Evolutionary conservation across 2,888 invertebrate species (phyloP).

Genomic region (Nephrotoma appendiculata): DNA sequence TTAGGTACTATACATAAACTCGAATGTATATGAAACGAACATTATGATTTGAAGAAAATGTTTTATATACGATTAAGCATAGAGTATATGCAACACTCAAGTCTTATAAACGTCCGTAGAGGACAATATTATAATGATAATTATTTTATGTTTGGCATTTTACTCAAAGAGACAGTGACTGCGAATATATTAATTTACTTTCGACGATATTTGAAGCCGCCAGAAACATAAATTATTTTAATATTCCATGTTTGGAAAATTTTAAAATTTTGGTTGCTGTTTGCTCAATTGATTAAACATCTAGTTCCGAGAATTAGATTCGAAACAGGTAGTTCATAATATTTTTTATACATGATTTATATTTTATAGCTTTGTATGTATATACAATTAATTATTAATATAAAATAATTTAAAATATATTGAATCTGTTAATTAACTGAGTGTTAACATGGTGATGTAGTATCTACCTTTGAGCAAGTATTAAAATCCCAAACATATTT

Average conservation of each 20-base stretch:
- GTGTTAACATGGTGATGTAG: background rate
- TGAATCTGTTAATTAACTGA: background rate
- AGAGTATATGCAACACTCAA: background rate
- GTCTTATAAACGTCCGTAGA: background rate
- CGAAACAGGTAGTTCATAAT: background rate
- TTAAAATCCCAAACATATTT: background rate
- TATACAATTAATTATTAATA: background rate
- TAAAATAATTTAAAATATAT: background rate
- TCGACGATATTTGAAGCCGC: background rate
- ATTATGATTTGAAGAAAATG: background rate
- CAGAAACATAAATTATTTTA: background rate
- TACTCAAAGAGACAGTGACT: background rate
- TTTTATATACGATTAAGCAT: background rate
- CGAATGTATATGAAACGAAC: background rate
- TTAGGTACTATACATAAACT: background rate
- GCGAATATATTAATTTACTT: background rate
- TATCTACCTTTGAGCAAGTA: background rate
- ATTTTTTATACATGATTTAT: background rate
- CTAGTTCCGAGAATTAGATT: background rate
- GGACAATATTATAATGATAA: background rate
- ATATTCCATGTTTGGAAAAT: background rate
- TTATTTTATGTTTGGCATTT: background rate
- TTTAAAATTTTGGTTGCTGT: background rate
- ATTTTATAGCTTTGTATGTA: background rate
- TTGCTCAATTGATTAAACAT: background rate